Evolutionary conservation across 2,888 invertebrate genomes (phyloP), one percentile per base, ranked within the genome.

Genomic region (Ornithoptera alexandrae): DNA sequence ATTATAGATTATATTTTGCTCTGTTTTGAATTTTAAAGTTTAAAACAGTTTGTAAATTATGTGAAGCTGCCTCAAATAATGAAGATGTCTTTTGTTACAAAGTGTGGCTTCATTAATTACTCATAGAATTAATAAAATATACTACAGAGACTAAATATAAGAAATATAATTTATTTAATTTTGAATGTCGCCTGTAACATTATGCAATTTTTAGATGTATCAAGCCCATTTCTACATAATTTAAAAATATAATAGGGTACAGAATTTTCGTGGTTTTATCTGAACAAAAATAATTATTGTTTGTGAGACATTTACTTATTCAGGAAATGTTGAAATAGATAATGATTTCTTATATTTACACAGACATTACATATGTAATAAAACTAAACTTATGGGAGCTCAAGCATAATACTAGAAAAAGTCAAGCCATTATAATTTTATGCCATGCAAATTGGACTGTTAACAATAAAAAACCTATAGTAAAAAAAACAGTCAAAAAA

Each of bases 1-100:
- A 66, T 65, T 62, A 66, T 69, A 69, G 62, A 62, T 62, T 66
- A 62, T 69, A 69, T 69, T 69, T 69, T 69, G 65, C 69, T 59
- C 59, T 69, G 69, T 69, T 69, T 66, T 62, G 22, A 65, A 62
- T 62, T 58, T 69, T 57, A 58, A 66, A 66, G 65, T 66, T 69
- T 69, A 69, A 69, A 69, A 62, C 58, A 46, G 62, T 42, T 58
- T 65, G 24, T 66, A 69, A 58, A 62, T 65, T 61, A 60, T 61
- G 58, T 61, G 62, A 65, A 69, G 65, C 58, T 56, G 20, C 57
- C 62, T 62, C 61, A n/a, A 65, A 50, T 69, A 20, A 50, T 50
- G 50, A 36, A 62, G 8, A 22, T 62, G 30, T 67, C 18, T 62
- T 65, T 56, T 69, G 62, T 69, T 69, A 62, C 58, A 65, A 62